Percentiles rank a stretch among this genome's conserved stretches.
phyloP scores from a whole-genome alignment of 1,140 invertebrate species.

The Chrysomallon squamiferum region DNA sequence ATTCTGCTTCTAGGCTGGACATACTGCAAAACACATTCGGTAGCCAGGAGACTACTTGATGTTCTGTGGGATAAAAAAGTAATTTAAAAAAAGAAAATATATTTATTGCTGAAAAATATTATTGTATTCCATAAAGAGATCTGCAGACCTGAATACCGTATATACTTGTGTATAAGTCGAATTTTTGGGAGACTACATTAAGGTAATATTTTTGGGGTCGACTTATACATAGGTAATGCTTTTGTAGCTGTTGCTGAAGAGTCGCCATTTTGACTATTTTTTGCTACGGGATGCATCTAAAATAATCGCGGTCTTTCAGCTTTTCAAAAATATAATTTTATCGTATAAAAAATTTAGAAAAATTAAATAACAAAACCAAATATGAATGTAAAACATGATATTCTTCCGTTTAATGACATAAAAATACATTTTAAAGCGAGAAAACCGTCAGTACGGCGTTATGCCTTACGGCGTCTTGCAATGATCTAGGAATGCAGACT shows the following conservation, averaged over 20 bases:
- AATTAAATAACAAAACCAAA: too few species aligned
- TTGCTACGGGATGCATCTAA: too few species aligned
- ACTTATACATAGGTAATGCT: background rate
- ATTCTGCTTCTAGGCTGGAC: constrained; percentile 57
- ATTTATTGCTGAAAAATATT: background rate
- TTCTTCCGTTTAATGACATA: too few species aligned
- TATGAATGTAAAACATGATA: too few species aligned
- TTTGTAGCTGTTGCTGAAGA: background rate
- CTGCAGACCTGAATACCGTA: background rate
- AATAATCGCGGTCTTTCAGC: too few species aligned
- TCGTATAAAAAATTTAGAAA: too few species aligned
- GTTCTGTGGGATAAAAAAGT: constrained; percentile 49
- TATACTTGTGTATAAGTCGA: background rate
- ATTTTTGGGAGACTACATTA: background rate
- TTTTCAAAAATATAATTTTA: too few species aligned
- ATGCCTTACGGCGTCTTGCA: too few species aligned
- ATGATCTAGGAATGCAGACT: too few species aligned
- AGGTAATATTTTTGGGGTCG: background rate
- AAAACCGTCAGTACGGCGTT: too few species aligned
- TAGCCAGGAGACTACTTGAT: constrained; percentile 49
- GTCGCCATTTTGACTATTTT: too few species aligned
- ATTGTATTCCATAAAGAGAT: background rate
- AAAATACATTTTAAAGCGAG: too few species aligned
- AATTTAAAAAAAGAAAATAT: constrained; percentile 7
- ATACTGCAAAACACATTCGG: constrained; percentile 40